These are phyloP conservation scores for Phyllopteryx taeniolatus DNA, from an alignment of 2,113 vertebrate genomes.

Conservation along the genomic window DNA sequence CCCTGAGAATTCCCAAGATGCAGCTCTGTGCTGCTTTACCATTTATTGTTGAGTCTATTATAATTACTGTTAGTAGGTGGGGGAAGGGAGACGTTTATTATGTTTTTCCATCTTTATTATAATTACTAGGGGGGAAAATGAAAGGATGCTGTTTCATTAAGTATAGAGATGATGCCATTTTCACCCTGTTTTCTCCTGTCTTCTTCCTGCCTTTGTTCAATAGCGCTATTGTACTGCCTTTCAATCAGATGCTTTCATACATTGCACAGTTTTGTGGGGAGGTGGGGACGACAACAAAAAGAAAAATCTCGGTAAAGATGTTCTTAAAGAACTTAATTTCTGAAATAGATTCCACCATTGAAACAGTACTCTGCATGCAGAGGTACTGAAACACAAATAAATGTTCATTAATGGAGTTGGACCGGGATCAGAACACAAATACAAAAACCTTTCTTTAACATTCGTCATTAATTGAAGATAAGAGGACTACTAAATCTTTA, in stretches of 20 bases:
- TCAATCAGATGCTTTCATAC: constrained; percentile 74
- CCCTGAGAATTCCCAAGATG: constrained; percentile 99
- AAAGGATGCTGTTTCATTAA: constrained; percentile 98
- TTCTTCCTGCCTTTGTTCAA: constrained; percentile 73
- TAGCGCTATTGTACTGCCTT: constrained; percentile 72
- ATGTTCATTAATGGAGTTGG: constrained; percentile 70
- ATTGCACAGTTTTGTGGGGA: constrained; percentile 67
- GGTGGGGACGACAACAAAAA: constrained; percentile 68
- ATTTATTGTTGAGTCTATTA: constrained; percentile 99
- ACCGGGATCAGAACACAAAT: constrained; percentile 70
- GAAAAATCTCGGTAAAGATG: constrained; percentile 67
- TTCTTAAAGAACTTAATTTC: constrained; percentile 74
- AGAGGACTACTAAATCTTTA: constrained; percentile 74
- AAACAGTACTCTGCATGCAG: constrained; percentile 60
- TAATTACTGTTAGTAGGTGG: constrained; percentile 99
- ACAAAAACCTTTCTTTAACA: constrained; percentile 67
- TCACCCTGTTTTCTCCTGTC: constrained; percentile 68
- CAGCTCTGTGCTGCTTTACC: constrained; percentile 99
- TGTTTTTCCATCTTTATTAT: constrained; percentile 99
- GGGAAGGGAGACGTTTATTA: constrained; percentile 99
- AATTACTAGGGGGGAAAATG: constrained; percentile 97
- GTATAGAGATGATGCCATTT: constrained; percentile 89
- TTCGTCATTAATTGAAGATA: constrained; percentile 73
- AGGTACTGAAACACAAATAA: constrained; percentile 62
- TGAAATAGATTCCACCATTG: constrained; percentile 44